Evolutionary conservation across 2,888 invertebrate genomes (phyloP).

Genomic region (Malthinus seriepunctatus): DNA sequence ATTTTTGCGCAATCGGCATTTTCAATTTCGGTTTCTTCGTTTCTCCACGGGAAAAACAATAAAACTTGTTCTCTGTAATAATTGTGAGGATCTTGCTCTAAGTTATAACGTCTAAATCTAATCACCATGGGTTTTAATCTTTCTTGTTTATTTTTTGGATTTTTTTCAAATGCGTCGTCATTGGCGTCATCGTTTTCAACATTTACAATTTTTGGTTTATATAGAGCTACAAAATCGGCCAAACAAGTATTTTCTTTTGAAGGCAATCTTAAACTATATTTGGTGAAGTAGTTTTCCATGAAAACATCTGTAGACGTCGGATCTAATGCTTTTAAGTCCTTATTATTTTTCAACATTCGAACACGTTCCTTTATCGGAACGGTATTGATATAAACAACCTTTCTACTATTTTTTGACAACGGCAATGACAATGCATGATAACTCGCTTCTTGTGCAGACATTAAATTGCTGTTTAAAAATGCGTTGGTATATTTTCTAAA

Average conservation of each 20-base stretch:
- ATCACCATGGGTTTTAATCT: neutral
- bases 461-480: slow-evolving; percentile 32
- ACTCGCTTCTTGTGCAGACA: slow-evolving; percentile 36
- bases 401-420: slow-evolving; percentile 29
- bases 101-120: neutral
- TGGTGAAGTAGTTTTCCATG: neutral
- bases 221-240: neutral
- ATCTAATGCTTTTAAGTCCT: neutral
- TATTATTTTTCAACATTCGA: slow-evolving; percentile 22
- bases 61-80: slow-evolving; percentile 27
- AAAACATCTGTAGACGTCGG: neutral
- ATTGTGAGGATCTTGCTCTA: neutral
- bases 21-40: slow-evolving; percentile 22
- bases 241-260: neutral
- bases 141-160: no score
- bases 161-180: neutral
- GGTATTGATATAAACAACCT: slow-evolving; percentile 12
- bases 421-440: slow-evolving; percentile 34
- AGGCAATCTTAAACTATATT: neutral
- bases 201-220: neutral
- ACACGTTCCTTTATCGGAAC: slow-evolving; percentile 23
- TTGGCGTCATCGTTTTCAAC: neutral
- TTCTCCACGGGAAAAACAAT: slow-evolving; percentile 31
- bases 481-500: slow-evolving; percentile 18
- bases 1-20: neutral